Conservation (phyloP, 1,140 invertebrate species). For the Camponotus floridanus region DNA sequence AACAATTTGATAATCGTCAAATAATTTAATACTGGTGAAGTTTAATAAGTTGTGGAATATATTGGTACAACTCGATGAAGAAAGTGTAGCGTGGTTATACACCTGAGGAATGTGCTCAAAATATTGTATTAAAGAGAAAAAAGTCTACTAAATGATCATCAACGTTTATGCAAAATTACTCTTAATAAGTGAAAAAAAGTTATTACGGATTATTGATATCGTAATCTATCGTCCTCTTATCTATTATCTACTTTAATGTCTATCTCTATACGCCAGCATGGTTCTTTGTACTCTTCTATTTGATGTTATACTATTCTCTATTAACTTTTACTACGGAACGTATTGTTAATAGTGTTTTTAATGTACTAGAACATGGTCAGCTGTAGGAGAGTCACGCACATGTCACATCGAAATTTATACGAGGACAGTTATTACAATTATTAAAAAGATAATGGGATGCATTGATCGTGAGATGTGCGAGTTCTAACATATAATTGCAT, state of each 20-base stretch:
- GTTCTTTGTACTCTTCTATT: constrained; percentile 85
- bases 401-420: constrained; percentile 69
- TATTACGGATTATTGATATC: constrained; percentile 84
- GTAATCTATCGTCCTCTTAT: constrained; percentile 84
- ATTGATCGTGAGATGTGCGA: constrained; percentile 37
- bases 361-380: constrained; percentile 81
- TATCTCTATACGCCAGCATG: constrained; percentile 85
- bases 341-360: constrained; percentile 81
- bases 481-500: constrained; percentile 22
- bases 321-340: constrained; percentile 83
- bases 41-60: constrained; percentile 72
- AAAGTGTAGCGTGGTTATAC: constrained; percentile 86
- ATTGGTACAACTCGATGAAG: constrained; percentile 85
- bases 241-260: constrained; percentile 85
- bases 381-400: constrained; percentile 78
- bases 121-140: constrained; percentile 85
- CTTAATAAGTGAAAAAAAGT: constrained; percentile 80
- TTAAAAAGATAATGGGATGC: constrained; percentile 35
- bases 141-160: constrained; percentile 83
- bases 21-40: constrained; percentile 48
- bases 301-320: constrained; percentile 84
- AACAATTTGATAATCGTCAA: constrained; percentile 49
- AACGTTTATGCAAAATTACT: constrained; percentile 84
- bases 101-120: constrained; percentile 86
- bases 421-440: constrained; percentile 30